Base-by-base conservation (phyloP, 1,140 invertebrate genomes). In the Panulirus ornatus region DNA sequence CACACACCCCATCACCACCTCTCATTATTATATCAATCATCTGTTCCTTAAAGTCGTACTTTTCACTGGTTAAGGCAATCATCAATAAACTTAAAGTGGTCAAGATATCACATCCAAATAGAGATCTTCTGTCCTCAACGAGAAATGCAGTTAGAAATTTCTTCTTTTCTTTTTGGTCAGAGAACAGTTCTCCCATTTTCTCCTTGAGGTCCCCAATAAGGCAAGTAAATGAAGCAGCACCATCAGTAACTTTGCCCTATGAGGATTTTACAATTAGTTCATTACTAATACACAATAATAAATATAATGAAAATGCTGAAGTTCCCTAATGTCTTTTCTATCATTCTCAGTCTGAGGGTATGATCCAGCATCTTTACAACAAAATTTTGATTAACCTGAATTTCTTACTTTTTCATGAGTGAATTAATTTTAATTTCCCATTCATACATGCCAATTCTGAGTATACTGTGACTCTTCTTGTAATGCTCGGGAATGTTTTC, bases 1-100 rank as follows among this genome's bases (percentile, higher is more conserved):
- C 91, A 71, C 88, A 83, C 42, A 88, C 76, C 0, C 91, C 91
- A 44, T 88, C 82, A 8, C 85, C 89, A n/a, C 91, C 91, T 38
- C 58, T 84, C 84, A 91, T 91, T 44, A 89, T 66, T 27, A 89
- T 73, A n/a, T 38, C 16, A 1, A 22, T 75, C n/a, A 89, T 73
- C n/a, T 89, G 40, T 22, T 81, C n/a, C 44, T 89, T 89, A 38
- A 89, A 89, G 47, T 76, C 63, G 3, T 34, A 51, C 16, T 89
- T 51, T 34, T 83, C 54, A 8, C 14, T 75, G 22, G 11, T 40
- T 19, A 89, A 22, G 47, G 70, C 44, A 42, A 40, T 40, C 70
- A 89, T 54, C 47, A 89, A 34, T 42, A 89, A 27, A 19, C 79
- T 66, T 83, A 89, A 19, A 40, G 88, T 76, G 42, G 79, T 89